These are phyloP conservation scores for Tokudaia tokunoshimensis DNA, from an alignment of 2,797 vertebrate species.

Conservation along the genomic window DNA sequence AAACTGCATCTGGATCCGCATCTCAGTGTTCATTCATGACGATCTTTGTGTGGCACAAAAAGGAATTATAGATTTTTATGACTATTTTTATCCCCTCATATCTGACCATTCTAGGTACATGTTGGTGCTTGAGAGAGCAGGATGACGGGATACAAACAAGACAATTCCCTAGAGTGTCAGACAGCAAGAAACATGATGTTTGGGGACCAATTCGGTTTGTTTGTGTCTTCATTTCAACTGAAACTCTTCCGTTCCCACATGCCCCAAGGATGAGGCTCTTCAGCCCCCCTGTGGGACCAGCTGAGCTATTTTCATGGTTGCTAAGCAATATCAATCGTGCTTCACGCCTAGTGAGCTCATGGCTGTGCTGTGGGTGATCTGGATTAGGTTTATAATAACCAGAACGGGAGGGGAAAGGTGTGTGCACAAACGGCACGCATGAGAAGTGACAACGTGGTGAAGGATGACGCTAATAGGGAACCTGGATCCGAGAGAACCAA, in stretches of 20 bases:
- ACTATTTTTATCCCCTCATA: not conserved
- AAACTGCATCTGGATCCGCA: not conserved
- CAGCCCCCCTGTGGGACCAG: constrained; percentile 62
- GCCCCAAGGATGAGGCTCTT: constrained; percentile 54
- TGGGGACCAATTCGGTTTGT: constrained; percentile 46
- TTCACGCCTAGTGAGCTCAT: constrained; percentile 86
- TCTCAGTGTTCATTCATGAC: not conserved
- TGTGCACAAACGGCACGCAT: constrained; percentile 64
- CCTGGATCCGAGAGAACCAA: not conserved
- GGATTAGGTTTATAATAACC: constrained; percentile 83
- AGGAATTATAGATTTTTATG: not conserved
- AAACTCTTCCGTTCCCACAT: constrained; percentile 69
- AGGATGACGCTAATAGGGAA: not conserved
- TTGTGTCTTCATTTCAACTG: constrained; percentile 63
- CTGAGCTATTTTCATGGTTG: constrained; percentile 83
- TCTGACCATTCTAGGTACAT: not conserved
- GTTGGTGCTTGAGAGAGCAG: not conserved
- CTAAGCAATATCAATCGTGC: constrained; percentile 84
- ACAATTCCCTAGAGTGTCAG: constrained; percentile 20
- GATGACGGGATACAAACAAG: not conserved
- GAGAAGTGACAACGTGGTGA: constrained; percentile 60
- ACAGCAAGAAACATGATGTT: constrained; percentile 2
- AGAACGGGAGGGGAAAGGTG: constrained; percentile 78
- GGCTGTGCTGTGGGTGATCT: constrained; percentile 82
- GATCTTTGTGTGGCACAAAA: not conserved